A percentile compares a stretch with the other conserved stretches of the same genome.
These are phyloP conservation scores for Pterophyllum scalare DNA, from an alignment of 2,113 vertebrate species.

Conservation along the genomic window DNA sequence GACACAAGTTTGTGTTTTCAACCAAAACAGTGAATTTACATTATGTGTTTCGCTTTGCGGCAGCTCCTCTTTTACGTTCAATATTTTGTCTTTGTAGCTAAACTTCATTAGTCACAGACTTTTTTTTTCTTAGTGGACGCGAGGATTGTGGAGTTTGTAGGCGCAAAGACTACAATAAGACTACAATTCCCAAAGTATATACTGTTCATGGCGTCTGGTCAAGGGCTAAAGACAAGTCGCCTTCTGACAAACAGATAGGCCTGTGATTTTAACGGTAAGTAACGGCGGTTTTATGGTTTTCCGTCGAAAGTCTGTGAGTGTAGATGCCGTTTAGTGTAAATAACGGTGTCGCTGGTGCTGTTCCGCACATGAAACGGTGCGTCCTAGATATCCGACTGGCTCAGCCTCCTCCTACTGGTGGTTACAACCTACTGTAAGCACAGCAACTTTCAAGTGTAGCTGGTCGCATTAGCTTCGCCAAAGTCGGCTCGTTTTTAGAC, in stretches of 20 bases:
- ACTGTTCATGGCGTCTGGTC: slow-evolving; percentile 71
- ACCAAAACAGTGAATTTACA: background rate
- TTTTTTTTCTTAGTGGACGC: background rate
- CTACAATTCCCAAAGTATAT: slow-evolving; percentile 72
- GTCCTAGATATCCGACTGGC: slow-evolving; percentile 40
- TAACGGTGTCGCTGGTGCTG: background rate
- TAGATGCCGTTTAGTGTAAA: background rate
- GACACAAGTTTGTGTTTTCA: background rate
- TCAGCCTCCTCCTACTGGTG: slow-evolving; percentile 27
- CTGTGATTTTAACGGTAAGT: slow-evolving; percentile 65
- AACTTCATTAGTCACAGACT: slow-evolving; percentile 45
- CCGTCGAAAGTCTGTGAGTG: background rate
- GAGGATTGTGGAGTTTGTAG: slow-evolving; percentile 68
- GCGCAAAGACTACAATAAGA: slow-evolving; percentile 70
- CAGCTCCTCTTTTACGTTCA: background rate
- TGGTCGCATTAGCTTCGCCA: background rate
- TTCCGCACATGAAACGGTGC: slow-evolving; percentile 17
- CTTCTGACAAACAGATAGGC: slow-evolving; percentile 60
- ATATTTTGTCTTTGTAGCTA: background rate
- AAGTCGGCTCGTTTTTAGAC: background rate
- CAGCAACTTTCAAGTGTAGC: background rate
- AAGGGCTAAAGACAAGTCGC: slow-evolving; percentile 66
- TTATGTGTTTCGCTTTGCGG: background rate
- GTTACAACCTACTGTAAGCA: slow-evolving; percentile 4
- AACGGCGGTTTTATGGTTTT: background rate